phyloP scores from a whole-genome alignment of 1,140 invertebrate species.

The Drosophila suzukii region DNA sequence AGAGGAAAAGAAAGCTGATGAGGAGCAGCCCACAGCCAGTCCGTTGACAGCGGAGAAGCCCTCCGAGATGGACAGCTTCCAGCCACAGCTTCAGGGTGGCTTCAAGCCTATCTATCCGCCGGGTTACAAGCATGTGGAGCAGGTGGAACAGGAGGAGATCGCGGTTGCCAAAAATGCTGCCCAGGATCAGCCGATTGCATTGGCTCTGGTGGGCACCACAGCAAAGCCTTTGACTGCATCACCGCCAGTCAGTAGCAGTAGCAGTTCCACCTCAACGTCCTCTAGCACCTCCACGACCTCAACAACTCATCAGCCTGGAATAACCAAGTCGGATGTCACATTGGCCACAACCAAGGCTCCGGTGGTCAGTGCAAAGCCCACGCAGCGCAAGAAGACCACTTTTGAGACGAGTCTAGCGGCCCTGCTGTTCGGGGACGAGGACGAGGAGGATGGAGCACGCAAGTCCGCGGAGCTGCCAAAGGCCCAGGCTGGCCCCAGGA shows the following conservation, averaged over 20 bases:
- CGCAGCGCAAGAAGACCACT: slow-evolving; percentile 65
- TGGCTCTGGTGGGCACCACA: slow-evolving; percentile 44
- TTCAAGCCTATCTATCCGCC: slow-evolving; percentile 88
- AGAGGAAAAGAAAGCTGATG: slow-evolving; percentile 48
- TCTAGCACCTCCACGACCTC: slow-evolving; percentile 43
- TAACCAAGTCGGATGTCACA: slow-evolving; percentile 26
- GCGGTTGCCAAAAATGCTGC: slow-evolving; percentile 19
- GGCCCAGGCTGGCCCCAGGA: slow-evolving; percentile 55
- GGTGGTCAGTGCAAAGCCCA: slow-evolving; percentile 25
- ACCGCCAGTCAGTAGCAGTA: slow-evolving; percentile 21
- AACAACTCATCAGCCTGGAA: slow-evolving; percentile 30
- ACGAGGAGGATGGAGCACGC: slow-evolving; percentile 65
- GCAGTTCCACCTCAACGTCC: slow-evolving; percentile 19
- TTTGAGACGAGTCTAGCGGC: slow-evolving; percentile 81
- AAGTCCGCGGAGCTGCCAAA: slow-evolving; percentile 42
- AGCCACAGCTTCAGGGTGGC: slow-evolving; percentile 88
- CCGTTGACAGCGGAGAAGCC: slow-evolving; percentile 63
- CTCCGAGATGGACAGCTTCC: slow-evolving; percentile 89
- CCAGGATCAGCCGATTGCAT: slow-evolving; percentile 52
- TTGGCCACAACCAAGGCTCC: slow-evolving; percentile 42
- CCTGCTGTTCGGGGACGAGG: slow-evolving; percentile 77
- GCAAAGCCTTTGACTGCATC: slow-evolving; percentile 21
- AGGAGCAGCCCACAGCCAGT: slow-evolving; percentile 29
- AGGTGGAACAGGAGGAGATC: slow-evolving; percentile 40
- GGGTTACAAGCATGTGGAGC: slow-evolving; percentile 59